These are phyloP conservation scores for Iguana delicatissima DNA, from an alignment of 2,797 vertebrate species.

Conservation along the genomic window DNA sequence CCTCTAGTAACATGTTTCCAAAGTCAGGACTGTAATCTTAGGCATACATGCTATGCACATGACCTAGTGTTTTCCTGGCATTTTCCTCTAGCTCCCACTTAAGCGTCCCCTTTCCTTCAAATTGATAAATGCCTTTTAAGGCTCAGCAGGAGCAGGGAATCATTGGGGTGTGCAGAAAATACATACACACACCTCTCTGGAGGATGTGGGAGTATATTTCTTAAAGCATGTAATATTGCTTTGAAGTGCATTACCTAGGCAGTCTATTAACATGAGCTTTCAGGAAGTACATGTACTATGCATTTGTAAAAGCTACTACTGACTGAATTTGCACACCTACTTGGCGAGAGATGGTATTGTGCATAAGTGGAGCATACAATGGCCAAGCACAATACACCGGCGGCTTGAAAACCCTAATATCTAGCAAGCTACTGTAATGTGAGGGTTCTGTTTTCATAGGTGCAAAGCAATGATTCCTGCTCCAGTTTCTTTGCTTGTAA, in stretches of 20 bases:
- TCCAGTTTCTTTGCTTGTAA: background rate
- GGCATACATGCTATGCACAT: background rate
- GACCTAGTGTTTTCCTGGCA: background rate
- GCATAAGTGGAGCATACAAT: background rate
- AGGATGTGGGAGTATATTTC: background rate
- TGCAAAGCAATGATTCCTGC: background rate
- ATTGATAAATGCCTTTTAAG: background rate
- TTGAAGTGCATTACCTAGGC: slow-evolving; percentile 27
- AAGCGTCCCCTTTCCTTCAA: background rate
- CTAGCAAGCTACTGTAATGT: slow-evolving; percentile 9
- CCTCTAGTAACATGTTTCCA: background rate
- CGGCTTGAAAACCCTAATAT: slow-evolving; percentile 16
- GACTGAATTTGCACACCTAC: background rate
- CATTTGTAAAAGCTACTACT: background rate
- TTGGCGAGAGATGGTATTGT: background rate
- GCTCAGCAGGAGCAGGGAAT: background rate
- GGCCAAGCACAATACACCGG: background rate
- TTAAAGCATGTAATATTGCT: slow-evolving; percentile 20
- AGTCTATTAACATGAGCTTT: slow-evolving; percentile 16
- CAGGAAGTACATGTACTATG: background rate
- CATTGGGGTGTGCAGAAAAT: slow-evolving; percentile 22
- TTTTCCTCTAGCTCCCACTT: background rate
- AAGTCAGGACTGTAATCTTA: background rate
- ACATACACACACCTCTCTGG: background rate
- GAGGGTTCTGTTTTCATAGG: slow-evolving; percentile 4